These are phyloP conservation scores for Sinelater perroti DNA, from an alignment of 2,888 invertebrate species.

Conservation along the genomic window DNA sequence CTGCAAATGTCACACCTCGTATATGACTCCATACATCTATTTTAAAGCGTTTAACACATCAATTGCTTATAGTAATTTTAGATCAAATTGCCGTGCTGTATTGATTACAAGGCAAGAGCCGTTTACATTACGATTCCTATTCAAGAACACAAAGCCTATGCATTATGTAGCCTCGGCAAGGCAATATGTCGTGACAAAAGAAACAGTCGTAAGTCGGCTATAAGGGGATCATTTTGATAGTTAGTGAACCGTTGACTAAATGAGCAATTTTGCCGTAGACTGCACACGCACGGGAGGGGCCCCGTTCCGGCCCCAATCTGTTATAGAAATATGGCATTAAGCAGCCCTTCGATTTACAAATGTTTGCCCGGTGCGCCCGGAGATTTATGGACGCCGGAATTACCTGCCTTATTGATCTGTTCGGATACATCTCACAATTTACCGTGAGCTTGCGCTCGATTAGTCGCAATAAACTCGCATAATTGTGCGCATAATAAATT, in stretches of 20 bases:
- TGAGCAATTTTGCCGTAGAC: constrained; percentile 56
- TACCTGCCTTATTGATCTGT: constrained; percentile 4
- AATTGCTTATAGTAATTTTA: no score
- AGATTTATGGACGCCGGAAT: constrained; percentile 10
- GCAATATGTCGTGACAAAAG: constrained; percentile 25
- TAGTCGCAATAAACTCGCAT: no score
- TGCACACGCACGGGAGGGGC: constrained; percentile 52
- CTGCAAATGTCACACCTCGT: no score
- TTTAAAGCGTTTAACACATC: no score
- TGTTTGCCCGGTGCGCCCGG: constrained; percentile 40
- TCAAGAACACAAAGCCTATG: no score
- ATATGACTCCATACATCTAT: no score
- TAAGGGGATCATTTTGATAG: constrained; percentile 53
- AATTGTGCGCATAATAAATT: no score
- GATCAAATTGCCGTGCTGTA: no score
- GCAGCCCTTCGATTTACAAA: constrained; percentile 48
- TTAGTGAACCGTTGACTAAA: constrained; percentile 57
- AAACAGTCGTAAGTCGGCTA: constrained; percentile 30
- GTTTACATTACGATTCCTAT: neutral
- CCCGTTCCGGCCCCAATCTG: constrained; percentile 31
- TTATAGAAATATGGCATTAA: constrained; percentile 46
- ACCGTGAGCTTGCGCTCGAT: no score
- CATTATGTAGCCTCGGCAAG: constrained; percentile 18
- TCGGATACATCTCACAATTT: no score
- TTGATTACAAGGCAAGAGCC: no score